Percentiles rank a stretch among this genome's conserved stretches.
Evolutionary conservation across 2,888 invertebrate genomes (phyloP).

Genomic region (Hartigia nigra): DNA sequence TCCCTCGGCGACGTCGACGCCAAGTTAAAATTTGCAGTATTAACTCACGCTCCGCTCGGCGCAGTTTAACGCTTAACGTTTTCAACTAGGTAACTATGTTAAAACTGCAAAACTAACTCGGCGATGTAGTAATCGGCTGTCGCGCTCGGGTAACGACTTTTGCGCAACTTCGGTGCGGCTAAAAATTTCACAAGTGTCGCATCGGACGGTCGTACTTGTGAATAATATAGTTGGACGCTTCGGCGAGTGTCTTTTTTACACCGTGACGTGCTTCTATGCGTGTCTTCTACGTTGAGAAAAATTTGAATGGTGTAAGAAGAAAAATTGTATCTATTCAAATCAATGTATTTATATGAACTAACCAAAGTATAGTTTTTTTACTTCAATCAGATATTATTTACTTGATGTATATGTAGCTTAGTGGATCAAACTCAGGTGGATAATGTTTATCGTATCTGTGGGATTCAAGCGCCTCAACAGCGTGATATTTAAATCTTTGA

Average conservation of each 20-base stretch:
- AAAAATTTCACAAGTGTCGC: constrained; percentile 28
- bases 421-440: neutral
- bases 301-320: neutral
- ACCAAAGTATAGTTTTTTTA: neutral
- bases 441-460: neutral
- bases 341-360: no score
- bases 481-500: neutral
- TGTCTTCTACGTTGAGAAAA: neutral
- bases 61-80: constrained; percentile 26
- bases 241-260: neutral
- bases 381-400: neutral
- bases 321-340: neutral
- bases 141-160: constrained; percentile 50
- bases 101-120: constrained; percentile 51
- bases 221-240: neutral
- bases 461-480: neutral
- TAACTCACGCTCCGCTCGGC: constrained; percentile 28
- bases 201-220: constrained; percentile 17
- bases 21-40: constrained; percentile 18
- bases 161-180: constrained; percentile 42
- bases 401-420: neutral
- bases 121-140: constrained; percentile 49
- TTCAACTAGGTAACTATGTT: constrained; percentile 40
- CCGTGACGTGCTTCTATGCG: neutral
- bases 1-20: constrained; percentile 15